A percentile compares a stretch with the other conserved stretches of the same genome.
Evolutionary conservation across 2,888 invertebrate genomes (phyloP).

Genomic region (Ichneumoninae sp.): DNA sequence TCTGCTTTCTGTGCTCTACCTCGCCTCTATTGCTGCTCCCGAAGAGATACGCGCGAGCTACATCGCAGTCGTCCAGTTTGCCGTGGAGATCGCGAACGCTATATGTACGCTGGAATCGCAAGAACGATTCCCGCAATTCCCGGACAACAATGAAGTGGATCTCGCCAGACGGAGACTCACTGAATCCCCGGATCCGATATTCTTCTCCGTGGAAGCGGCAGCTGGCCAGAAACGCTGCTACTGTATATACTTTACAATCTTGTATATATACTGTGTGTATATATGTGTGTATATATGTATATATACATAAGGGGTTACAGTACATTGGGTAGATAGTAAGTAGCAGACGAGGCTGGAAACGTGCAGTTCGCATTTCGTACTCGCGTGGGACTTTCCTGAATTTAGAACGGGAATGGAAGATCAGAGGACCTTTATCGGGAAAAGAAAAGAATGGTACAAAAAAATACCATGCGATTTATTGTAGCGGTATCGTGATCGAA

Average conservation of each 20-base stretch:
- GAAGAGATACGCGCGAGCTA: conserved; percentile 46
- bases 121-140: conserved; percentile 64
- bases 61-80: conserved; percentile 35
- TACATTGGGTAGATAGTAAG: conserved; percentile 20
- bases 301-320: conserved; percentile 8
- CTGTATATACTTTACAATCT: conserved; percentile 10
- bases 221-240: conserved; percentile 26
- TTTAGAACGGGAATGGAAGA: conserved; percentile 25
- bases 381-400: conserved; percentile 34
- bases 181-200: conserved; percentile 57
- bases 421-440: too few species aligned
- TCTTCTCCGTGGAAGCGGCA: conserved; percentile 27
- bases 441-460: too few species aligned
- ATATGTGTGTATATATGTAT: not conserved
- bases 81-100: conserved; percentile 34
- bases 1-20: conserved; percentile 8
- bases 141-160: conserved; percentile 67
- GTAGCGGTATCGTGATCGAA: too few species aligned
- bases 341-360: conserved; percentile 28
- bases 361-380: conserved; percentile 34
- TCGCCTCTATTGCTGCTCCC: conserved; percentile 49
- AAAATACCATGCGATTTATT: too few species aligned
- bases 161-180: conserved; percentile 48
- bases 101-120: conserved; percentile 7
- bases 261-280: not conserved